Base-by-base conservation (phyloP, 64 coral and sea anemone genomes). In the Catalaphyllia jardinei region DNA sequence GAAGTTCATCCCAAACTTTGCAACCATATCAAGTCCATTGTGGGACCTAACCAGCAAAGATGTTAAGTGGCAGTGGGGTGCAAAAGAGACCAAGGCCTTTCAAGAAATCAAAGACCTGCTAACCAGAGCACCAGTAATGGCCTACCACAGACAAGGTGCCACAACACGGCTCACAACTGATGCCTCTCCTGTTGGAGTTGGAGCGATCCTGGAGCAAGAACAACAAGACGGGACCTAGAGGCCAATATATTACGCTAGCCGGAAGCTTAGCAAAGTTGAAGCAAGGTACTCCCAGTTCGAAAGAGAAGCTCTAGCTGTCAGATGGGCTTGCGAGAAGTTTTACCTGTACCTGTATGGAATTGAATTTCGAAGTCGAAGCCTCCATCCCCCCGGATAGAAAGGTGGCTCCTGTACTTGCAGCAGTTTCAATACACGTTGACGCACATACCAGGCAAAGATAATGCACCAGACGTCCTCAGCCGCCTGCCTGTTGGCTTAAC, bases 381-480 rank as follows among this genome's bases (percentile, higher is more conserved):
- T 24, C 73, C 92, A 24, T 93, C 79, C 0, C 79, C 92, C 4
- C 18, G 92, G 10, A 89, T 84, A n/a, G 78, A 89, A 19, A 74
- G 86, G 51, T 94, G 92, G 92, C 42, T 89, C 17, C 25, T 94
- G 20, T 89, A 94, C 49, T 25, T 93, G 51, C 79, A 93, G 79
- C 87, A 90, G 50, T 89, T 76, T 1, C 49, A 85, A 2, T 85
- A 89, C 57, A 33, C 19, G 22, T 31, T 93, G 14, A 93, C 64
- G 10, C 76, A 88, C 12, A 93, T 89, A 75, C 52, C 1, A 30
- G 92, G 78, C 15, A 46, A 61, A 24, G 54, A 83, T 14, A 93
- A 88, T 73, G 39, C 67, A 18, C 67, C 78, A 29, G 92, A 83
- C 50, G 84, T 74, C 13, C 86, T 88, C 27, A 88, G 86, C 67